A percentile compares a stretch with the other conserved stretches of the same genome.
phyloP scores from a whole-genome alignment of 2,888 invertebrate species.

The Synergus umbraculus region DNA sequence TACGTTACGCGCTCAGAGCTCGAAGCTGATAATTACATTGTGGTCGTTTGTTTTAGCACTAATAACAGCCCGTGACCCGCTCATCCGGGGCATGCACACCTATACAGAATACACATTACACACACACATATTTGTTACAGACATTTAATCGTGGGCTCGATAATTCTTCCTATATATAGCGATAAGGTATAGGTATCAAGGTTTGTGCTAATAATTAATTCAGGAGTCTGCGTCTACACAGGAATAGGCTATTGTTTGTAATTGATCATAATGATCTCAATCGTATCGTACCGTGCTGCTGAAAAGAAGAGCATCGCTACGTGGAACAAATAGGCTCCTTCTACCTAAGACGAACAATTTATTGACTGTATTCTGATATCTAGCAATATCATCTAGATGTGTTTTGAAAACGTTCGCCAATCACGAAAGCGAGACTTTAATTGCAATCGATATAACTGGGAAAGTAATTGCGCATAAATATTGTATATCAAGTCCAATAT shows the following conservation, averaged over 20 bases:
- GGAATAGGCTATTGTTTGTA: constrained; percentile 56
- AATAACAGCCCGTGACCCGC: constrained; percentile 61
- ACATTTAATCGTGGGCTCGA: constrained; percentile 62
- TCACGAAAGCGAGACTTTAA: not conserved
- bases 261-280: constrained; percentile 57
- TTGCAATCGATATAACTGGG: not conserved
- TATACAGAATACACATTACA: not conserved
- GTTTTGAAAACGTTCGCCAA: not conserved
- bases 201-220: constrained; percentile 61
- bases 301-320: constrained; percentile 1
- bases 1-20: constrained; percentile 58
- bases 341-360: not conserved
- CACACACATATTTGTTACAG: constrained; percentile 54
- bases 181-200: constrained; percentile 53
- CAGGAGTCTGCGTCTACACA: constrained; percentile 39
- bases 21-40: constrained; percentile 68
- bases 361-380: constrained; percentile 10
- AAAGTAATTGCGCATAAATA: not conserved
- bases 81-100: constrained; percentile 42
- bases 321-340: not conserved
- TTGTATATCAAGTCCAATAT: no score
- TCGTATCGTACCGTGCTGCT: constrained; percentile 38
- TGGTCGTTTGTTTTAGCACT: constrained; percentile 67
- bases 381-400: constrained; percentile 3
- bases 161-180: constrained; percentile 31